Conservation (phyloP, 1,140 invertebrate species). For the Trypoxylus dichotomus region DNA sequence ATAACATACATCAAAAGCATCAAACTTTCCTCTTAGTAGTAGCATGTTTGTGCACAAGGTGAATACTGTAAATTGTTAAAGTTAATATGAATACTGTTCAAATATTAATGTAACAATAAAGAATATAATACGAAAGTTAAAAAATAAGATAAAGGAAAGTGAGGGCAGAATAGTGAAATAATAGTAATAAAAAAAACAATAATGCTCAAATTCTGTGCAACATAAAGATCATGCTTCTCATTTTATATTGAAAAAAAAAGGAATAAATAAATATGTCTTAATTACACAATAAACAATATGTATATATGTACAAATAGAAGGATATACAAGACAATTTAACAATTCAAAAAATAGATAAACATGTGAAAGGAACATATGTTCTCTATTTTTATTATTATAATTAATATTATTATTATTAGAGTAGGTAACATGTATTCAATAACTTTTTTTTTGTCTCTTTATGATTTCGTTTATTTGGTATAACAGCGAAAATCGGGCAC, state of each 20-base stretch:
- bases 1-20: constrained; percentile 47
- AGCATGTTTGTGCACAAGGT: constrained; percentile 46
- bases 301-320: background rate
- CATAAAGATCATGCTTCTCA: background rate
- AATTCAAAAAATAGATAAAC: too few relatives aligned
- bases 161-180: background rate
- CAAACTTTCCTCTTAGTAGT: constrained; percentile 31
- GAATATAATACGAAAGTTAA: too few relatives aligned
- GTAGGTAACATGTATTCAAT: too few relatives aligned
- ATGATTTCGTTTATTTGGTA: too few relatives aligned
- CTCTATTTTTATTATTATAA: too few relatives aligned
- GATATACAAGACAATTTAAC: constrained; percentile 7
- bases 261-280: constrained; percentile 24
- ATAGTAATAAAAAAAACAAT: constrained; percentile 12
- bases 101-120: background rate
- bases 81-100: constrained; percentile 28
- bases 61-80: constrained; percentile 38
- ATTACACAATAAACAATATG: background rate
- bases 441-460: too few relatives aligned
- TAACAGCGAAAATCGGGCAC: background rate
- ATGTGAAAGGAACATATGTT: too few relatives aligned
- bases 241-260: background rate
- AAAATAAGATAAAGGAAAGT: too few relatives aligned
- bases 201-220: constrained; percentile 16
- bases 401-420: too few relatives aligned